Conservation (phyloP, 2,888 invertebrate species). For the Idaea biselata region DNA sequence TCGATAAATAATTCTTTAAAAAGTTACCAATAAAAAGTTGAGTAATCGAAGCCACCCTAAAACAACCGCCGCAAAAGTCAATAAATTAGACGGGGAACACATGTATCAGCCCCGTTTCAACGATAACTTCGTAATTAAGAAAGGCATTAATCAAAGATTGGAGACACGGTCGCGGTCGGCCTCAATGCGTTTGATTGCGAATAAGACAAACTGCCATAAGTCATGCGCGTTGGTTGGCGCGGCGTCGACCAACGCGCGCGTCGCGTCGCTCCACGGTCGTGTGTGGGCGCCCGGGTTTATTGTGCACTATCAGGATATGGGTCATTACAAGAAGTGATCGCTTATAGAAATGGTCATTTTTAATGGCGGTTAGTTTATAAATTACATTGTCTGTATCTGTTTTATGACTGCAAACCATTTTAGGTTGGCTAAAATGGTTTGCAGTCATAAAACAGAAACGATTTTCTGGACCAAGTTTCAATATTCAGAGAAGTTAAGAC, state of each 20-base stretch:
- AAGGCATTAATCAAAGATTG: slow-evolving; percentile 75
- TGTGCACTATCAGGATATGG: neutral
- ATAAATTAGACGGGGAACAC: slow-evolving; percentile 74
- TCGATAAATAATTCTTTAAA: slow-evolving; percentile 6
- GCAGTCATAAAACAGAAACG: too few species aligned
- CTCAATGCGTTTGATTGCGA: slow-evolving; percentile 58
- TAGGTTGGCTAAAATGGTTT: too few species aligned
- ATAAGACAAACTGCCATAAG: slow-evolving; percentile 70
- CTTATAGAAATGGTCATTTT: too few species aligned
- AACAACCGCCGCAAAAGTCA: slow-evolving; percentile 61
- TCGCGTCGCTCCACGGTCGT: neutral
- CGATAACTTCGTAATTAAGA: slow-evolving; percentile 79
- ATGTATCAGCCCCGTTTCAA: slow-evolving; percentile 60
- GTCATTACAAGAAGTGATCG: too few species aligned
- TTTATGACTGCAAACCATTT: too few species aligned
- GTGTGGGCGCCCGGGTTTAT: neutral
- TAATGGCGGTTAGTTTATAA: too few species aligned
- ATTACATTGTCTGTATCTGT: too few species aligned
- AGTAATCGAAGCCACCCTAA: slow-evolving; percentile 34
- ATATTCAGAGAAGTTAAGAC: too few species aligned
- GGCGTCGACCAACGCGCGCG: neutral
- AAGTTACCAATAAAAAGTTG: slow-evolving; percentile 29
- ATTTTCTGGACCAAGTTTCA: too few species aligned
- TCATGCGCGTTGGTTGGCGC: slow-evolving; percentile 47
- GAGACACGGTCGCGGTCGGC: slow-evolving; percentile 44